Evolutionary conservation across 1,140 invertebrate species (phyloP).

Genomic region (Drosophila prosaltans): DNA sequence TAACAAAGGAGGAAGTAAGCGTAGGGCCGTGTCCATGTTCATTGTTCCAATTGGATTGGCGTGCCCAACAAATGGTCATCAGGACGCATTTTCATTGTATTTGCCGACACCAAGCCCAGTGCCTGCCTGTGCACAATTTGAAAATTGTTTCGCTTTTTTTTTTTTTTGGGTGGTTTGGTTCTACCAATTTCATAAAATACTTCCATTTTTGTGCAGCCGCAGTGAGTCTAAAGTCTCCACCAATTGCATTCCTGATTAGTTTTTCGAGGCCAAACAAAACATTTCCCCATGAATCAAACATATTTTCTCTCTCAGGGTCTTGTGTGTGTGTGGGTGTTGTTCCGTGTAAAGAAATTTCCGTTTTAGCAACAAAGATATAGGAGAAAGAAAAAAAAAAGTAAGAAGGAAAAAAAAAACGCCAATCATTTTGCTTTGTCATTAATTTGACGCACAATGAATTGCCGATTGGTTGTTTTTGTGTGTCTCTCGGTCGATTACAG

Average conservation of each 20-base stretch:
- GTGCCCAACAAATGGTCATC: constrained; percentile 1
- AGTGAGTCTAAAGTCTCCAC: neutral
- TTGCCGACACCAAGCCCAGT: neutral
- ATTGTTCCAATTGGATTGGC: constrained; percentile 8
- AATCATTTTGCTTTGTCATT: constrained; percentile 12
- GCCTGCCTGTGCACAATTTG: neutral
- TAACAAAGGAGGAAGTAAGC: neutral
- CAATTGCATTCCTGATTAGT: constrained; percentile 10
- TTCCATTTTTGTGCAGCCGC: neutral
- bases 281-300: neutral
- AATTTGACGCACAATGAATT: constrained; percentile 6
- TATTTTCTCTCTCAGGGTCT: neutral
- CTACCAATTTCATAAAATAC: neutral
- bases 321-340: neutral
- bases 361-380: neutral
- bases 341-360: constrained; percentile 1
- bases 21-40: neutral
- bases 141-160: constrained; percentile 6
- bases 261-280: neutral
- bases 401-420: neutral
- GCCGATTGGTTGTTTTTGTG: neutral
- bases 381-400: neutral
- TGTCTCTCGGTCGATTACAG: neutral
- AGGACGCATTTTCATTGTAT: constrained; percentile 1
- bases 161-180: neutral